Conservation (phyloP, 2,797 vertebrate species). For the Rhinatrema bivittatum region DNA sequence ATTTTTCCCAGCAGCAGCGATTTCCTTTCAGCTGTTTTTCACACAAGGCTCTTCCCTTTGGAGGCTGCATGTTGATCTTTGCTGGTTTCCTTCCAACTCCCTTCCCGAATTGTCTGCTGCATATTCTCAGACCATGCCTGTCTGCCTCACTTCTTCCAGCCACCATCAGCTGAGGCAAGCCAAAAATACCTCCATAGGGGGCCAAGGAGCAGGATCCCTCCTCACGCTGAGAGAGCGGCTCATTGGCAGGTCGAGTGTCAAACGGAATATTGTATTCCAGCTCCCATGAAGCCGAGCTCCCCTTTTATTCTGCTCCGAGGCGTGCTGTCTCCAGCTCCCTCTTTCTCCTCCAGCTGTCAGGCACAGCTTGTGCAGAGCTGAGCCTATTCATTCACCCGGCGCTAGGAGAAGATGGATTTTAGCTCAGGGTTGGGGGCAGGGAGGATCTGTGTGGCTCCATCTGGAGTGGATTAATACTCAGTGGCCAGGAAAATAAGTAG, state of each 20-base stretch:
- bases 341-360: slow-evolving; percentile 48
- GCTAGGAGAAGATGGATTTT: slow-evolving; percentile 5
- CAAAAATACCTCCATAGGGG: background rate
- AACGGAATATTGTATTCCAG: slow-evolving; percentile 1
- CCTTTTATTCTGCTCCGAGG: background rate
- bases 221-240: background rate
- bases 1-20: too few species aligned
- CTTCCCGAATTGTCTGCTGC: background rate
- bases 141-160: background rate
- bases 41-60: too few species aligned
- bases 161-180: background rate
- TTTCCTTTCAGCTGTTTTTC: too few species aligned
- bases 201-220: background rate
- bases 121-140: slow-evolving; percentile 3
- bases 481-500: slow-evolving; percentile 19
- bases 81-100: background rate
- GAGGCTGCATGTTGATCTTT: too few species aligned
- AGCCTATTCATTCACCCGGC: slow-evolving; percentile 36
- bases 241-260: background rate
- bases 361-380: slow-evolving; percentile 44
- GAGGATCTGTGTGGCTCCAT: slow-evolving; percentile 16
- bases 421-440: slow-evolving; percentile 32
- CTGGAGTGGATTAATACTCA: slow-evolving; percentile 22
- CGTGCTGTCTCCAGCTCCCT: slow-evolving; percentile 2
- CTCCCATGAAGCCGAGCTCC: background rate